phyloP scores from a whole-genome alignment of 2,888 invertebrate species.

The Lottia gigantea region DNA sequence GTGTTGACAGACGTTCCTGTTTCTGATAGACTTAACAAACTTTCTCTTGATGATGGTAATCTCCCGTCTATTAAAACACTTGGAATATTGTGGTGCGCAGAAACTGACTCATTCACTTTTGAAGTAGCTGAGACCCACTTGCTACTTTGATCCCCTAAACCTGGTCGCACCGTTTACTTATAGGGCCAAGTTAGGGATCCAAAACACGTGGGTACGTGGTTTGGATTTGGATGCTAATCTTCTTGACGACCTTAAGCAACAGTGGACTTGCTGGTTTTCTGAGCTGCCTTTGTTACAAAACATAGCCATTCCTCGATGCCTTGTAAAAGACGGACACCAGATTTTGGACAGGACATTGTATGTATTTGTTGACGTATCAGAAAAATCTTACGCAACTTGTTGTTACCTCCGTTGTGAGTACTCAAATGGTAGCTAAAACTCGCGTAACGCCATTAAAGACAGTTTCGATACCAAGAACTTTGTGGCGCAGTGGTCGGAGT shows the following conservation, averaged over 20 bases:
- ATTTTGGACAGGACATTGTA: no score
- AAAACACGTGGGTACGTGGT: background rate
- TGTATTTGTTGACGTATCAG: no score
- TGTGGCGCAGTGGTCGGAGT: constrained; percentile 15
- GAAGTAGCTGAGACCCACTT: background rate
- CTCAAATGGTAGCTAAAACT: constrained; percentile 1
- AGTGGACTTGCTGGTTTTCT: background rate
- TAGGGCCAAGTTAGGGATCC: background rate
- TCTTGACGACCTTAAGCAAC: background rate
- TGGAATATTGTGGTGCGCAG: background rate
- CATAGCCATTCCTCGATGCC: no score
- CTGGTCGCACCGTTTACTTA: background rate
- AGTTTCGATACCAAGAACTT: constrained; percentile 14
- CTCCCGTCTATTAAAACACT: background rate
- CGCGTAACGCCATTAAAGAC: constrained; percentile 10
- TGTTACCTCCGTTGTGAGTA: no score
- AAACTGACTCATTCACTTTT: background rate
- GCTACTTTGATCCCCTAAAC: background rate
- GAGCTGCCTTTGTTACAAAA: no score
- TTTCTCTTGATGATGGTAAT: background rate
- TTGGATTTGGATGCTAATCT: background rate
- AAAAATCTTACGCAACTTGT: no score
- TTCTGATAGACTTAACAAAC: no score
- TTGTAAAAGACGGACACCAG: no score
- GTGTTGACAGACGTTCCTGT: no score